Base-by-base conservation (phyloP, 1,140 invertebrate species). In the Eriosoma lanigerum region DNA sequence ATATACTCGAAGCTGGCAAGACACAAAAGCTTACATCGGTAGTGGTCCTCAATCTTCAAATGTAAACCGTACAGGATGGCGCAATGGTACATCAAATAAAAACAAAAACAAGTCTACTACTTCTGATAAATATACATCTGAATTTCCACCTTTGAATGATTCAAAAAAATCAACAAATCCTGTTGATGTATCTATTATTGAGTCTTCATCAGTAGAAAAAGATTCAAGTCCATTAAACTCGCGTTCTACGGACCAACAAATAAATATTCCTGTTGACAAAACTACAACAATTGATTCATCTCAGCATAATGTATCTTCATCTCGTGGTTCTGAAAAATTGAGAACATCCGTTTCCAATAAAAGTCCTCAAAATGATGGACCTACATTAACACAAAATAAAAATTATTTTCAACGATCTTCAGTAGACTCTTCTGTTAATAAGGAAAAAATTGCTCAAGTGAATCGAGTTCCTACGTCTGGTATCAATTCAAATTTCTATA, bases 1-100 rank as follows among this genome's bases (percentile, higher is more conserved):
- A 48, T 78, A 78, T 29, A 78, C 75, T 21, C 50, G 75, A 10
- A 78, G 5, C 17, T 72, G 62, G 75, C 58, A 82, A 58, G 66
- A 82, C 60, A 54, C 66, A 17, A 62, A 81, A 58, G 44, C 75
- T 60, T 70, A 52, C 17, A 52, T 6, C 29, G 26, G 48, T 52
- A 10, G 12, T 68, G 64, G 38, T 1, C 38, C n/a, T 24, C 64
- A 48, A 12, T 17, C 12, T 1, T 13, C 48, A 29, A 72, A 72
- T 52, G 24, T 29, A 0, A 72, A 52, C 4, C 68, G 10, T 12
- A 44, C 38, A 26, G n/a, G 21, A 4, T 62, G 29, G 60, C 19
- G 6, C 48, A 5, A 24, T 26, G 66, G 21, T 48, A 17, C 46
- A 29, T 17, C 17, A 29, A 52, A 50, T 15, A 72, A 72, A 0